phyloP scores from a whole-genome alignment of 2,797 vertebrate genomes.

The Argentina silus region DNA sequence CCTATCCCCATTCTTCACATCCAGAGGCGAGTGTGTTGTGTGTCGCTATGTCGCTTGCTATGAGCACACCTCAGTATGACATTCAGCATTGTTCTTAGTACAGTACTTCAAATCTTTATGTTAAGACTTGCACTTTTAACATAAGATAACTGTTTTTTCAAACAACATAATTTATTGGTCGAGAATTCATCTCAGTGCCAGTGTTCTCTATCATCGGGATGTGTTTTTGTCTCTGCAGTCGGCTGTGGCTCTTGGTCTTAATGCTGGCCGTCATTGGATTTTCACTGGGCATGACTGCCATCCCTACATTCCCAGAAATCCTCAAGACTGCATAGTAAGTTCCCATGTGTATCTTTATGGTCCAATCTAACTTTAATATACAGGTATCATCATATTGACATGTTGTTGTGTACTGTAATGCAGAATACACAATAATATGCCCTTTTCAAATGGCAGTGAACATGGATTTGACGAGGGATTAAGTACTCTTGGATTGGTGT shows the following conservation, averaged over 20 bases:
- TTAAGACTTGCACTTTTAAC: not conserved
- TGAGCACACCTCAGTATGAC: not conserved
- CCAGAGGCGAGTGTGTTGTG: slow-evolving; percentile 72
- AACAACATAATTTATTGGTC: too few relatives aligned
- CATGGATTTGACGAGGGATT: slow-evolving; percentile 90
- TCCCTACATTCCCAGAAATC: slow-evolving; percentile 90
- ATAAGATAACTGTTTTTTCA: too few relatives aligned
- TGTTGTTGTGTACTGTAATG: not conserved
- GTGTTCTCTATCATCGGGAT: too few relatives aligned
- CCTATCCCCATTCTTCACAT: slow-evolving; percentile 88
- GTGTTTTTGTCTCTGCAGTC: slow-evolving; percentile 67
- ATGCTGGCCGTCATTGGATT: slow-evolving; percentile 86
- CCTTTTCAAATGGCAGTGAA: slow-evolving; percentile 74
- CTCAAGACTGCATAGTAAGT: slow-evolving; percentile 91
- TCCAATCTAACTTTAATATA: not conserved
- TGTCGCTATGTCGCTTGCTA: too few relatives aligned
- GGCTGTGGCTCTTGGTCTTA: slow-evolving; percentile 89
- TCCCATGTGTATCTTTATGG: slow-evolving; percentile 14
- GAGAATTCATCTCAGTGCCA: too few relatives aligned
- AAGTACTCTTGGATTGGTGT: slow-evolving; percentile 91
- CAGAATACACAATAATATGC: not conserved
- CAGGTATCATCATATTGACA: not conserved
- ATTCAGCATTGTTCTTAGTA: not conserved
- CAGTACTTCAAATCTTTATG: not conserved
- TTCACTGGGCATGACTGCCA: slow-evolving; percentile 86